Evolutionary conservation across 1,140 invertebrate genomes (phyloP), one percentile per base, ranked within the genome.

Genomic region (Carposina sasakii): DNA sequence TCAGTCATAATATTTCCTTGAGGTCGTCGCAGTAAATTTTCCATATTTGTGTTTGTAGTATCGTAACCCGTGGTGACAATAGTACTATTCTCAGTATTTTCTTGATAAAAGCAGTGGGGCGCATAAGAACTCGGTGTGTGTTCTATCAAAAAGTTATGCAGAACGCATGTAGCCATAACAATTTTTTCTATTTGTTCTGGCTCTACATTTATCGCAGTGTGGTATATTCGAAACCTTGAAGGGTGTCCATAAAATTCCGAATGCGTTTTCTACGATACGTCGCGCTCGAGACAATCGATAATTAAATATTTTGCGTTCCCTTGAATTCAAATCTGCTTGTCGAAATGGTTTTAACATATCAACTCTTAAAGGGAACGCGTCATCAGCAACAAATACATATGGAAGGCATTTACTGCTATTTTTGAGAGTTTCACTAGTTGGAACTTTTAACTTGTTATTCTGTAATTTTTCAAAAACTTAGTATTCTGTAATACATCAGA

Each of bases 331-430:
- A 19, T 50, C 48, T 15, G 43, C 34, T 33, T 51, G 48, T 21
- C 43, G 43, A 52, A 34, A 85, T 24, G 73, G 72, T 44, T 75
- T 81, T 57, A 83, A 55, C 34, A 85, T 46, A 46, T 78, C 54
- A 6, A 40, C 13, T 13, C 48, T 42, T 23, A 86, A 52, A 10
- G 63, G 51, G 52, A 85, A 85, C 9, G 72, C 72, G 16, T 79
- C 76, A 68, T 84, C 82, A 17, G 54, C 76, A 10, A 85, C 54
- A 60, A 85, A 65, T 51, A 77, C 60, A 50, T 68, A 67, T 52
- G 57, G 52, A 10, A 61, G 39, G 26, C 52, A 42, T 52, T 53
- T 16, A 19, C 9, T 54, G 48, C 43, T 52, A 22, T 28, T n/a
- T 5, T 20, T 23, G 5, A 31, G 4, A 4, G 2, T 19, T 44